Conservation (phyloP, 2,113 vertebrate species). For the Peromyscus polionotus region DNA sequence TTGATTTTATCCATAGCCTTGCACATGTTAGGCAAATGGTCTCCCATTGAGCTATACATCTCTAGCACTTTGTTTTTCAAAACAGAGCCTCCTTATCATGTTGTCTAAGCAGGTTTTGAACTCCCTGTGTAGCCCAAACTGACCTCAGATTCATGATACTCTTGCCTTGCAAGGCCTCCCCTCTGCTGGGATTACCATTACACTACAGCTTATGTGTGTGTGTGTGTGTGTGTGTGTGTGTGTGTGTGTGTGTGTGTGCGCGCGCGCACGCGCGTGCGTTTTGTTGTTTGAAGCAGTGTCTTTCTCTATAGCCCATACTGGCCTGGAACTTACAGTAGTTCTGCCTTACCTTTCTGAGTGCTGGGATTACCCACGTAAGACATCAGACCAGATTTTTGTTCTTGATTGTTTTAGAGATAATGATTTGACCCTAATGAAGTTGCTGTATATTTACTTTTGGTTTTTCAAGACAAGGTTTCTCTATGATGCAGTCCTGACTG, state of each 20-base stretch:
- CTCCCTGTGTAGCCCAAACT: background rate
- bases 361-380: background rate
- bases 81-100: background rate
- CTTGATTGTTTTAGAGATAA: background rate
- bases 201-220: background rate
- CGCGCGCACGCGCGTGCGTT: rapidly evolving
- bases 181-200: background rate
- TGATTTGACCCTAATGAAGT: constrained; percentile 34
- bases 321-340: background rate
- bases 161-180: background rate
- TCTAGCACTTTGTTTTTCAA: background rate
- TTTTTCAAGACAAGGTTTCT: background rate
- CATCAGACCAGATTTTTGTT: background rate
- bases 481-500: background rate
- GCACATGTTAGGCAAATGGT: background rate
- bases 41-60: background rate
- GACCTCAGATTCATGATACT: background rate
- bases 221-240: background rate
- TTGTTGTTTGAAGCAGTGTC: background rate
- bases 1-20: background rate
- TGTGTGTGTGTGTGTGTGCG: background rate
- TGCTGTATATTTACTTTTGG: background rate
- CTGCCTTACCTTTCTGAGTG: background rate
- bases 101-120: background rate
- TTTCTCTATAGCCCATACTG: background rate